These are phyloP conservation scores for Drosophila hamatofila DNA, from an alignment of 2,888 invertebrate genomes.

Conservation along the genomic window DNA sequence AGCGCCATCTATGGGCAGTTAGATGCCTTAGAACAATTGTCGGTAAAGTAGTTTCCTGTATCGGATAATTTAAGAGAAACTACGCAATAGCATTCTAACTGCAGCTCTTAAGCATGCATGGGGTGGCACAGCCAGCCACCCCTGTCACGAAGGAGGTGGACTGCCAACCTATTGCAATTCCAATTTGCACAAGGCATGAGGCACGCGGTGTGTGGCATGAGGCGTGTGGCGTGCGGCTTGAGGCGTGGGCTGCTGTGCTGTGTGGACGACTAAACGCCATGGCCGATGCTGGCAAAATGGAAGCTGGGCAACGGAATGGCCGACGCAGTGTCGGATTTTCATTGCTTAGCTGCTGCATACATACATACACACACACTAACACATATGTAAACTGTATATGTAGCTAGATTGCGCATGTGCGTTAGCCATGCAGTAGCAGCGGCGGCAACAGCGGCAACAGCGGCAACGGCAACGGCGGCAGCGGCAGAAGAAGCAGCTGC, in stretches of 20 bases:
- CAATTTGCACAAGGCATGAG: conserved; percentile 3
- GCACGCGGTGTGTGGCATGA: conserved; percentile 4
- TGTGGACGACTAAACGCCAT: conserved; percentile 70
- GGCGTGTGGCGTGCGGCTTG: conserved; percentile 39
- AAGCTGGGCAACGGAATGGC: conserved; percentile 61
- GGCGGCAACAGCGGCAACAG: background rate
- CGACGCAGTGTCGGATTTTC: conserved; percentile 56
- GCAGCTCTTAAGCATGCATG: conserved; percentile 47
- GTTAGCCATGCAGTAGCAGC: conserved; percentile 7
- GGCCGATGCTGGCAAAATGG: conserved; percentile 77
- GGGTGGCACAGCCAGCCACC: conserved; percentile 28
- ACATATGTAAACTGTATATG: conserved; percentile 30
- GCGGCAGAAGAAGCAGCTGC: conserved; percentile 38
- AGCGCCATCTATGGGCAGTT: conserved; percentile 71
- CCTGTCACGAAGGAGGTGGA: conserved; percentile 3
- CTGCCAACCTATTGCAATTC: conserved; percentile 60
- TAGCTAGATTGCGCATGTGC: conserved; percentile 65
- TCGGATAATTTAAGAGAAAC: conserved; percentile 77
- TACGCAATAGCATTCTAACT: conserved; percentile 37
- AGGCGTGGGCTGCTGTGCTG: conserved; percentile 57
- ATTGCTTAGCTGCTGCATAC: conserved; percentile 59
- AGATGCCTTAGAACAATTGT: conserved; percentile 43
- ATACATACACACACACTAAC: conserved; percentile 30
- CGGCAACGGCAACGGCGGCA: background rate
- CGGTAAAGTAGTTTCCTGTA: conserved; percentile 67